Evolutionary conservation across 2,113 vertebrate genomes (phyloP).

Genomic region (Tragelaphus strepsiceros): DNA sequence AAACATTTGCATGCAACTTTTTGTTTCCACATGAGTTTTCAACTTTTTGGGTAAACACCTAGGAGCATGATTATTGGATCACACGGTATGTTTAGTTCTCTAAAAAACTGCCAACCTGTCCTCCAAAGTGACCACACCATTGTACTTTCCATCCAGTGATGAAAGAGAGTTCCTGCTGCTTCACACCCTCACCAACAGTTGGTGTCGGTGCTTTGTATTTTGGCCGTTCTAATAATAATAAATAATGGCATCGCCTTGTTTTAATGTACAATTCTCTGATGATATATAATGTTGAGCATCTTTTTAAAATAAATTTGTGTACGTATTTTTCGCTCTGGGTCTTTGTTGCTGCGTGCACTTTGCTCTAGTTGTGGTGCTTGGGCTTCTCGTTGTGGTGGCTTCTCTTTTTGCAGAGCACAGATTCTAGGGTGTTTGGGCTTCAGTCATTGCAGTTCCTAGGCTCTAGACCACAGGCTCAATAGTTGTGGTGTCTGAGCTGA

Average conservation of each 20-base stretch:
- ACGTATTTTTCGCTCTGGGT: not conserved
- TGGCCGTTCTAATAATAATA: not conserved
- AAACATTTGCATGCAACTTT: not conserved
- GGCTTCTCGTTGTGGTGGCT: rapidly evolving
- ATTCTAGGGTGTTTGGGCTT: not conserved
- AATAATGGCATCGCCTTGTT: not conserved
- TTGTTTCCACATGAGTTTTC: not conserved
- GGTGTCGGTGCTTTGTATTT: not conserved
- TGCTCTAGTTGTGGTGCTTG: not conserved
- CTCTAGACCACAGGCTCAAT: not conserved
- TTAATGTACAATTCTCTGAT: not conserved
- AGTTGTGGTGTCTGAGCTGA: not conserved
- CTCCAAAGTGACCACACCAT: too few relatives aligned
- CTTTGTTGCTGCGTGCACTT: not conserved
- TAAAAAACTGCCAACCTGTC: not conserved
- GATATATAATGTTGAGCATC: not conserved
- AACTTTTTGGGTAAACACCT: not conserved
- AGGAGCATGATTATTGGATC: not conserved
- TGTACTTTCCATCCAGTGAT: not conserved
- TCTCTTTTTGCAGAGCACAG: not conserved
- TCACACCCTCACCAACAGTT: not conserved
- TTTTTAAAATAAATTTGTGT: not conserved
- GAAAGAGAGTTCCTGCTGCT: not conserved
- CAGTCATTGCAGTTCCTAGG: not conserved
- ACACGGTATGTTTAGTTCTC: not conserved